phyloP scores from a whole-genome alignment of 2,888 invertebrate species.

The Operophtera brumata region DNA sequence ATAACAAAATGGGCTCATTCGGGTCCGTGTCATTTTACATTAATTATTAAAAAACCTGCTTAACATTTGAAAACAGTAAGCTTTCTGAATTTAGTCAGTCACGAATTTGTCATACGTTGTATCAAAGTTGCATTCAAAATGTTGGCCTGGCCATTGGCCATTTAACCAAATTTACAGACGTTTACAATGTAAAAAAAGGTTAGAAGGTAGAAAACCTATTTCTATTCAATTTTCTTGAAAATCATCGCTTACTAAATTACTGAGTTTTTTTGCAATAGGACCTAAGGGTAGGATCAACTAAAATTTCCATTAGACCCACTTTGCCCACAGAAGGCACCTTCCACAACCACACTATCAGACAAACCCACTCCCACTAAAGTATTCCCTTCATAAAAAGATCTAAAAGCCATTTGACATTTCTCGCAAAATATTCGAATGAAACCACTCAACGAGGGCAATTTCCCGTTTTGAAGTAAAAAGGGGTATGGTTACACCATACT shows the following conservation, averaged over 20 bases:
- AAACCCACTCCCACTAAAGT: conserved; percentile 33
- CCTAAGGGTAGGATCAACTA: conserved; percentile 4
- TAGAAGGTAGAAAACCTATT: neutral
- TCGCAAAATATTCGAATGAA: conserved; percentile 56
- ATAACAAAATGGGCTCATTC: no score
- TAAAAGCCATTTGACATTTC: conserved; percentile 57
- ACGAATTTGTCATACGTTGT: no score
- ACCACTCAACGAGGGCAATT: conserved; percentile 51
- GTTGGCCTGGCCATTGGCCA: no score
- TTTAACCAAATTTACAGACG: no score
- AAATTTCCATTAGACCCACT: conserved; percentile 14
- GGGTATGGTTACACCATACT: conserved; percentile 35
- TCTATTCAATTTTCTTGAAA: neutral
- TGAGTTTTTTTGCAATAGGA: neutral
- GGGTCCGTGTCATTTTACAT: no score
- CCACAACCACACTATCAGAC: conserved; percentile 21
- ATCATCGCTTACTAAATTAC: conserved; percentile 1
- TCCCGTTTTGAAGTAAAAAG: conserved; percentile 40
- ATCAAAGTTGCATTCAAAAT: no score
- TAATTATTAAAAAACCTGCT: no score
- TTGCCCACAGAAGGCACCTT: conserved; percentile 1
- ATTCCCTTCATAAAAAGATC: conserved; percentile 44
- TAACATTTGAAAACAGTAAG: no score
- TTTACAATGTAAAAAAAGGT: no score
- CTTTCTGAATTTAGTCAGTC: no score